A percentile compares a stretch with the other conserved stretches of the same genome.
Conservation (phyloP, 2,888 invertebrate species). For the Stomorhina lunata region DNA sequence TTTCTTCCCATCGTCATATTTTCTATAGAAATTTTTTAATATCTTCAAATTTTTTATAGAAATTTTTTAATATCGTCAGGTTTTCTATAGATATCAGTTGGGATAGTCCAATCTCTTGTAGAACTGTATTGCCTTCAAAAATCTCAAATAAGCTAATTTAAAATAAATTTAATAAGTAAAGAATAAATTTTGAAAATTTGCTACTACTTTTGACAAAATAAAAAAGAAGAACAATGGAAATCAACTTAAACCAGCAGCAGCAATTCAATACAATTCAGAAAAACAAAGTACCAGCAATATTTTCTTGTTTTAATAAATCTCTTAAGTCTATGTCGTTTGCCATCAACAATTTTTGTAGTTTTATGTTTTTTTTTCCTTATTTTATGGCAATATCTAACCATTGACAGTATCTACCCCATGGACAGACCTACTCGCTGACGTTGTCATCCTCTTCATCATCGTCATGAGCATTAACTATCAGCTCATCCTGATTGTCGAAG, state of each 20-base stretch:
- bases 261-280: not conserved
- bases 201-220: conserved; percentile 1
- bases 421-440: not conserved
- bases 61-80: no score
- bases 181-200: conserved; percentile 25
- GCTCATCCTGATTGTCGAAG: not conserved
- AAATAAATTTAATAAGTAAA: conserved; percentile 40
- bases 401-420: conserved; percentile 30
- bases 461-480: no score
- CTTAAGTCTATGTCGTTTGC: conserved; percentile 17
- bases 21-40: no score
- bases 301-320: conserved; percentile 56
- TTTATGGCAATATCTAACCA: no score
- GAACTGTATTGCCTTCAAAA: no score
- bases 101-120: no score
- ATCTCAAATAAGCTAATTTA: conserved; percentile 29
- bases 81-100: no score
- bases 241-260: not conserved
- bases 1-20: no score
- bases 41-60: no score
- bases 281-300: conserved; percentile 1
- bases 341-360: not conserved
- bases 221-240: not conserved
- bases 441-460: conserved; percentile 29
- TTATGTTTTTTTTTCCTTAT: no score